These are phyloP conservation scores for Crematogaster levior DNA, from an alignment of 2,888 invertebrate species.

Conservation along the genomic window DNA sequence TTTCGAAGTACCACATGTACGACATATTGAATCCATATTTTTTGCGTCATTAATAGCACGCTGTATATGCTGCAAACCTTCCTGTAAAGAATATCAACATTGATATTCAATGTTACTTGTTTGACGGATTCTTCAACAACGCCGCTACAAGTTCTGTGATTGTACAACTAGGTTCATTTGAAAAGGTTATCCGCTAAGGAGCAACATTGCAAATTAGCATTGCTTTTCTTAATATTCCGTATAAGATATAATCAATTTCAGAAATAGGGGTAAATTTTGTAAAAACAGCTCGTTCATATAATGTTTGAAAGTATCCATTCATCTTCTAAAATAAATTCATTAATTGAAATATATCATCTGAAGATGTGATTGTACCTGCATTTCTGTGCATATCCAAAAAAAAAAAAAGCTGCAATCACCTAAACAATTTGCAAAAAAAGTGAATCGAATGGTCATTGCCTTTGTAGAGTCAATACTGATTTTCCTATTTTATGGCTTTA, in stretches of 20 bases:
- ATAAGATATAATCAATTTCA: not conserved
- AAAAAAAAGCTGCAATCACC: constrained; percentile 9
- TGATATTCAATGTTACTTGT: constrained; percentile 7
- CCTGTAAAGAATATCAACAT: constrained; percentile 31
- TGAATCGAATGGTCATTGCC: not conserved
- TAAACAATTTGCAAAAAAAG: not conserved
- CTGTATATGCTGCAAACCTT: constrained; percentile 37
- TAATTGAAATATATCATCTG: not conserved
- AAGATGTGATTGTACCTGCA: not conserved
- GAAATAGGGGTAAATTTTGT: not conserved
- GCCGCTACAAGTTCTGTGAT: constrained; percentile 82
- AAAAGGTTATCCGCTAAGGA: constrained; percentile 63
- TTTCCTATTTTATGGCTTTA: not conserved
- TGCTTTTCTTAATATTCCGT: not conserved
- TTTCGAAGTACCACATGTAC: not conserved
- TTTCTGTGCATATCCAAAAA: not conserved
- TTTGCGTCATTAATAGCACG: constrained; percentile 11
- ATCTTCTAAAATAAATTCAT: not conserved
- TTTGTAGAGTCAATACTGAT: not conserved
- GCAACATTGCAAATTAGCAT: constrained; percentile 29
- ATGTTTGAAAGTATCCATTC: not conserved
- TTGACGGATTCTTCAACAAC: not conserved
- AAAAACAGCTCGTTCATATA: constrained; percentile 1
- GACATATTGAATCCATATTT: not conserved
- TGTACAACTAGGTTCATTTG: not conserved